Conservation (phyloP, 2,113 vertebrate species). For the Spea multiplicata region DNA sequence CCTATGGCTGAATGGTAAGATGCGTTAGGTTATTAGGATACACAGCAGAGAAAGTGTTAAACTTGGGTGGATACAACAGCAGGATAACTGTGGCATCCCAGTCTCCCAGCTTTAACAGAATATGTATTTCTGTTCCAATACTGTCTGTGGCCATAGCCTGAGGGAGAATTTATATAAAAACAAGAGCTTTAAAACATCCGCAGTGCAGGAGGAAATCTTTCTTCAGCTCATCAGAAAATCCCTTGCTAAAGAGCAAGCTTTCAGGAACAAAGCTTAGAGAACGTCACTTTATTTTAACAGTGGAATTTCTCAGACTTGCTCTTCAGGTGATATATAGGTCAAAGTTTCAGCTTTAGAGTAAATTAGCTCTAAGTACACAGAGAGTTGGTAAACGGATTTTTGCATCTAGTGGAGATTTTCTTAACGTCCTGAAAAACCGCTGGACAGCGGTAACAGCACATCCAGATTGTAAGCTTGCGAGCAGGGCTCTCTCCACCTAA, state of each 20-base stretch:
- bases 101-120: background rate
- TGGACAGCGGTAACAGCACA: no score
- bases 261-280: slow-evolving; percentile 24
- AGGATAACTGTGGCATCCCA: background rate
- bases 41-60: slow-evolving; percentile 17
- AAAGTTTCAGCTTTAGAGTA: background rate
- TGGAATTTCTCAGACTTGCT: slow-evolving; percentile 15
- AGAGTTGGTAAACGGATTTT: background rate
- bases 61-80: slow-evolving; percentile 22
- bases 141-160: slow-evolving; percentile 32
- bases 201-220: slow-evolving; percentile 39
- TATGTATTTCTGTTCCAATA: slow-evolving; percentile 13
- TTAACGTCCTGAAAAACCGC: no score
- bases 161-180: slow-evolving; percentile 42
- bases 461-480: no score
- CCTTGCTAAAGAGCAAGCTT: slow-evolving; percentile 4
- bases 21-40: no score
- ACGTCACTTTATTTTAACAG: slow-evolving; percentile 26
- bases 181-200: slow-evolving; percentile 45
- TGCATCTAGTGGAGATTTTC: no score
- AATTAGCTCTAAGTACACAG: background rate
- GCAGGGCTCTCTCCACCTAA: no score
- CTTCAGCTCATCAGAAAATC: slow-evolving; percentile 41
- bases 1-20: no score
- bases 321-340: slow-evolving; percentile 33